Conservation (phyloP, 1,140 invertebrate species). For the Laupala kohalensis region DNA sequence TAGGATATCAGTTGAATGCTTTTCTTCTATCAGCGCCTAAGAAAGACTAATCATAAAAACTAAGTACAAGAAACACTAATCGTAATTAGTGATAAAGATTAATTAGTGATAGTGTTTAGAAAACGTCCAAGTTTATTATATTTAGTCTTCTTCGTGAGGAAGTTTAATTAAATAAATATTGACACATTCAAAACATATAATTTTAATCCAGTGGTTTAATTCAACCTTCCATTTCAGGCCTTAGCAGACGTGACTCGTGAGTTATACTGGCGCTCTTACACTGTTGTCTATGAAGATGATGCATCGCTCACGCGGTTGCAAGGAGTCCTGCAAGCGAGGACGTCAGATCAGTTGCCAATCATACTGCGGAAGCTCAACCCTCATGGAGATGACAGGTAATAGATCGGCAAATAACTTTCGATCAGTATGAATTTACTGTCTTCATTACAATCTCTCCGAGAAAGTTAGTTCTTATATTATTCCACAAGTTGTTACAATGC, state of each 20-base stretch:
- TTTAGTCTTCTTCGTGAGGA: too few species aligned
- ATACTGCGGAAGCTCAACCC: conserved; percentile 26
- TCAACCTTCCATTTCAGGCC: conserved; percentile 20
- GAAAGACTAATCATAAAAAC: too few species aligned
- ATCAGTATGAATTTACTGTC: too few species aligned
- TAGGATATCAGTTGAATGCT: too few species aligned
- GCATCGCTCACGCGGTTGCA: conserved; percentile 38
- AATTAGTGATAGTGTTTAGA: too few species aligned
- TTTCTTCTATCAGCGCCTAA: too few species aligned
- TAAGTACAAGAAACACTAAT: too few species aligned
- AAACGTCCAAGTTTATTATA: too few species aligned
- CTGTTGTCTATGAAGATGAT: conserved; percentile 37
- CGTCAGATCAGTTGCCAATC: conserved; percentile 20
- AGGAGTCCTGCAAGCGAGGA: conserved; percentile 34
- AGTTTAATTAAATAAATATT: background rate
- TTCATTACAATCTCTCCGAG: too few species aligned
- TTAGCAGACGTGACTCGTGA: conserved; percentile 32
- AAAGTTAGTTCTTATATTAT: too few species aligned
- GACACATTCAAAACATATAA: background rate
- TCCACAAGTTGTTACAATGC: too few species aligned
- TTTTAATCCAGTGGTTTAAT: background rate
- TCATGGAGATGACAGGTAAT: conserved; percentile 9
- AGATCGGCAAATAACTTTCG: background rate
- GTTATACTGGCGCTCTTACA: conserved; percentile 34
- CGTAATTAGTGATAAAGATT: too few species aligned